Conservation (phyloP, 2,888 invertebrate species). For the Drosophila koepferae region DNA sequence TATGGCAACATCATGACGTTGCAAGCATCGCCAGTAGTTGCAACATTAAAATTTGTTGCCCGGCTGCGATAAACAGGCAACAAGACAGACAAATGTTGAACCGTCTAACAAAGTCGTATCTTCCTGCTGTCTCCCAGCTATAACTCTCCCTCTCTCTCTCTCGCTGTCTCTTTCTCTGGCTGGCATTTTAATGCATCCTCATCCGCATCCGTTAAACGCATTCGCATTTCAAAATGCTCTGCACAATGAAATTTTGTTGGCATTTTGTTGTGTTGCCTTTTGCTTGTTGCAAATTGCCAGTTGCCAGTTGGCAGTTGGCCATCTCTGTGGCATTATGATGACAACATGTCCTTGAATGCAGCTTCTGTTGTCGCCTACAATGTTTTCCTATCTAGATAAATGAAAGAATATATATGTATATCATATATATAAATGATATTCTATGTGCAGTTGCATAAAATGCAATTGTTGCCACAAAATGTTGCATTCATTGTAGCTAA, state of each 20-base stretch:
- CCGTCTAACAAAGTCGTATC: conserved; percentile 2
- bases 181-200: conserved; percentile 55
- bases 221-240: conserved; percentile 34
- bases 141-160: neutral
- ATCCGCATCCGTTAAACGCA: conserved; percentile 36
- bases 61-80: conserved; percentile 42
- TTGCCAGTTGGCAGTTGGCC: conserved; percentile 19
- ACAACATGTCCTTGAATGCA: conserved; percentile 52
- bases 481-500: conserved; percentile 2
- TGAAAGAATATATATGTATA: conserved; percentile 5
- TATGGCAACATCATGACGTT: conserved; percentile 20
- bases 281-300: conserved; percentile 29
- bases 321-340: conserved; percentile 48
- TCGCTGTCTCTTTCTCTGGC: neutral
- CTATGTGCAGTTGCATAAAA: conserved; percentile 15
- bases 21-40: conserved; percentile 36
- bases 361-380: conserved; percentile 16
- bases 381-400: conserved; percentile 27
- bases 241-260: conserved; percentile 61
- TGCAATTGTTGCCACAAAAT: conserved; percentile 25
- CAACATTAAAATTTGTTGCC: conserved; percentile 53
- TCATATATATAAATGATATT: neutral
- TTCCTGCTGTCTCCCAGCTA: neutral
- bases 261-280: conserved; percentile 19
- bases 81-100: conserved; percentile 32